Conservation (phyloP, 2,888 invertebrate species). For the Nineta flava region DNA sequence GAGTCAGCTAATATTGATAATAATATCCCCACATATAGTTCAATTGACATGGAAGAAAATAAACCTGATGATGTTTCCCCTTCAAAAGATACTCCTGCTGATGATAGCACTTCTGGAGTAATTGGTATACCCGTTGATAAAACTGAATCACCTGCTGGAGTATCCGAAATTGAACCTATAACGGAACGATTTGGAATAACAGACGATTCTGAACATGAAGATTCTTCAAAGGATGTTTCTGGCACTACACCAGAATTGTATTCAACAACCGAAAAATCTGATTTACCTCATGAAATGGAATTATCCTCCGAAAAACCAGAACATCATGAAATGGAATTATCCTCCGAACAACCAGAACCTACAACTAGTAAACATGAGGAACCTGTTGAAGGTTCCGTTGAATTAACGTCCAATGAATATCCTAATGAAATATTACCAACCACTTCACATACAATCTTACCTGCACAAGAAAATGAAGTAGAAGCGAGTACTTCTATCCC, state of each 20-base stretch:
- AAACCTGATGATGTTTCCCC: conserved; percentile 2
- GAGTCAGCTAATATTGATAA: too few relatives aligned
- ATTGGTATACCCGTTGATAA: too few relatives aligned
- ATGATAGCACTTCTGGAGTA: too few relatives aligned
- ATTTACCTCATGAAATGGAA: conserved; percentile 1
- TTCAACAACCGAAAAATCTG: not conserved
- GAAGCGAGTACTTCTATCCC: not conserved
- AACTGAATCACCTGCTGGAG: too few relatives aligned
- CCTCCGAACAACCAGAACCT: conserved; percentile 3
- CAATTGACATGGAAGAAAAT: conserved; percentile 3
- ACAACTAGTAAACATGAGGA: conserved; percentile 1
- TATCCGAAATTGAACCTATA: too few relatives aligned
- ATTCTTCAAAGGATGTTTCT: too few relatives aligned
- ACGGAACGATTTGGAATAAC: too few relatives aligned
- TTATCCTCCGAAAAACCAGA: conserved; percentile 12
- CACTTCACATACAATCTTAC: not conserved
- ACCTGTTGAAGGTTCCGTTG: not conserved
- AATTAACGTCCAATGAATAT: too few relatives aligned
- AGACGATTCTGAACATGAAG: too few relatives aligned
- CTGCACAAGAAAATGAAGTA: conserved; percentile 6
- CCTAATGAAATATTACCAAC: conserved; percentile 9
- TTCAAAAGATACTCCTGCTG: too few relatives aligned
- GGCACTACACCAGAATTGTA: not conserved
- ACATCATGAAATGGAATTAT: conserved; percentile 10
- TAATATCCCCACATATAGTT: too few relatives aligned